Conservation (phyloP, 1,140 invertebrate species). For the Ptiloglossa arizonensis region DNA sequence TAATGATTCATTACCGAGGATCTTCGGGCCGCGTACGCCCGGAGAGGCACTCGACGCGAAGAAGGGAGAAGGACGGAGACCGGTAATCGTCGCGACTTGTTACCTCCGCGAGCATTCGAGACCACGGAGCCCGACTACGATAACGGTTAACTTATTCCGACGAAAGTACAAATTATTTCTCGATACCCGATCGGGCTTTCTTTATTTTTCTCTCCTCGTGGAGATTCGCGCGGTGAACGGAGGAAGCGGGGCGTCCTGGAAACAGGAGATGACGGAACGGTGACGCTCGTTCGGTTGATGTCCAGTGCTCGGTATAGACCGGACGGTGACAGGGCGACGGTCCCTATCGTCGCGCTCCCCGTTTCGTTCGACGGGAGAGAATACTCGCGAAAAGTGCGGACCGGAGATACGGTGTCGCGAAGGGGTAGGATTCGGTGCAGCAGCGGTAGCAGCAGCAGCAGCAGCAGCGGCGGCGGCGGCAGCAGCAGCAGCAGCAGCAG, state of each 20-base stretch:
- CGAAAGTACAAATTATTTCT: not conserved
- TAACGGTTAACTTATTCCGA: not conserved
- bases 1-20: slow-evolving; percentile 66
- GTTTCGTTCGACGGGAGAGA: slow-evolving; percentile 55
- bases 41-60: slow-evolving; percentile 43
- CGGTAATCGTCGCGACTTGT: slow-evolving; percentile 45
- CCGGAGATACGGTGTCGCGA: slow-evolving; percentile 53
- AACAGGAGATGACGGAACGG: not conserved
- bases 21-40: slow-evolving; percentile 50
- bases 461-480: not conserved
- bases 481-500: not conserved
- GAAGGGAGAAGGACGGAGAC: slow-evolving; percentile 15
- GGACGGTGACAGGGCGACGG: slow-evolving; percentile 52
- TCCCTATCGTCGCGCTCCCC: slow-evolving; percentile 39
- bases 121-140: not conserved
- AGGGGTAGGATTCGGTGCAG: slow-evolving; percentile 25
- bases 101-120: not conserved
- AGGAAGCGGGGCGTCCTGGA: not conserved
- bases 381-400: slow-evolving; percentile 60
- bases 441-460: not conserved
- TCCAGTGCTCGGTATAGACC: slow-evolving; percentile 7
- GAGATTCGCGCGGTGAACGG: too few species aligned
- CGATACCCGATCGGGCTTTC: too few species aligned
- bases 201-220: not conserved
- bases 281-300: not conserved